These are phyloP conservation scores for Pseudocheirus occidentalis DNA, from an alignment of 2,797 vertebrate genomes.

Conservation along the genomic window DNA sequence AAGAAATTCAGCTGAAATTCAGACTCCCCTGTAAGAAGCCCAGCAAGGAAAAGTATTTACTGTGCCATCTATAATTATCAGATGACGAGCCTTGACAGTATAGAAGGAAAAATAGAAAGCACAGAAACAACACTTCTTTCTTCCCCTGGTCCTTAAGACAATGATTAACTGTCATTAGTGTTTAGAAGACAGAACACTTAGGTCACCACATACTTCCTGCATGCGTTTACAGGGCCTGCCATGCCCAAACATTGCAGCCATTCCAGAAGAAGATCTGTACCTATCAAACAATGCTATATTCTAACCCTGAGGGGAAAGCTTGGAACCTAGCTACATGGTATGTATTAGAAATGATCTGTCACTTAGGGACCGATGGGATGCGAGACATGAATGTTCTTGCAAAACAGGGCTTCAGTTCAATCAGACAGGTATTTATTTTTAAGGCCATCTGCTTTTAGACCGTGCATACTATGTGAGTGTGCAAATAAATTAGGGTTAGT, in stretches of 20 bases:
- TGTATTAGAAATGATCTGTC: background rate
- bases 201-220: background rate
- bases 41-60: background rate
- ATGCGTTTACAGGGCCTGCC: background rate
- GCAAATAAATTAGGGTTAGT: background rate
- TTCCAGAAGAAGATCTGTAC: background rate
- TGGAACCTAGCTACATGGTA: background rate
- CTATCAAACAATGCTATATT: background rate
- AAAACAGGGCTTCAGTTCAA: background rate
- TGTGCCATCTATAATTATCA: slow-evolving; percentile 7
- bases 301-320: background rate
- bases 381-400: background rate
- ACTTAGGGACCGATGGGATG: background rate
- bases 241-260: background rate
- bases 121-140: background rate
- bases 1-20: background rate
- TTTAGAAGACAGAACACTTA: background rate
- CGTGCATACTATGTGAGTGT: slow-evolving; percentile 22
- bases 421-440: background rate
- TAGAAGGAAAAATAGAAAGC: background rate
- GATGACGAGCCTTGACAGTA: slow-evolving; percentile 10
- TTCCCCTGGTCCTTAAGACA: background rate
- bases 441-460: background rate
- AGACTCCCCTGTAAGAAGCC: background rate
- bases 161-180: background rate